Conservation (phyloP, 2,113 vertebrate genomes). For the Nansenia antarctica region DNA sequence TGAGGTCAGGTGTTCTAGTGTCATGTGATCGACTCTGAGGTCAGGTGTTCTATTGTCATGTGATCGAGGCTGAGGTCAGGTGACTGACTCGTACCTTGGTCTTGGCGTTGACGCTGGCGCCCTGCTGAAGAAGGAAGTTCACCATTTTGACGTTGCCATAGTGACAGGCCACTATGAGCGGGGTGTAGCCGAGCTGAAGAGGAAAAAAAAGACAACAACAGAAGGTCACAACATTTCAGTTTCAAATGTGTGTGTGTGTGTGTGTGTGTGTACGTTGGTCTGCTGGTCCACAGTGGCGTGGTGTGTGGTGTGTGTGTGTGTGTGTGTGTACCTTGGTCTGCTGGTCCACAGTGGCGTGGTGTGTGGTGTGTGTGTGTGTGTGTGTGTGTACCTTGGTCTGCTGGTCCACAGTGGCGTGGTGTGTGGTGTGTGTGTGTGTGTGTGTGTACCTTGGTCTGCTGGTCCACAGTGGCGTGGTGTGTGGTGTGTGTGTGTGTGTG, state of each 20-base stretch:
- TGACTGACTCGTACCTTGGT: slow-evolving; percentile 85
- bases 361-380: background rate
- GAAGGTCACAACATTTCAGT: too few relatives aligned
- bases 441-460: too few relatives aligned
- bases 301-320: too few relatives aligned
- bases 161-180: slow-evolving; percentile 96
- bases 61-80: too few relatives aligned
- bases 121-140: slow-evolving; percentile 93
- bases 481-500: background rate
- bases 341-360: too few relatives aligned
- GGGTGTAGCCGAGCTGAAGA: slow-evolving; percentile 90
- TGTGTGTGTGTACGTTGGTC: background rate
- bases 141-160: slow-evolving; percentile 98
- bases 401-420: too few relatives aligned
- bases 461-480: background rate
- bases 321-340: too few relatives aligned
- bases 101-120: slow-evolving; percentile 89
- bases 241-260: background rate
- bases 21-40: too few relatives aligned
- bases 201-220: slow-evolving; percentile 12
- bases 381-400: too few relatives aligned
- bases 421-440: slow-evolving; percentile 1
- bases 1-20: too few relatives aligned
- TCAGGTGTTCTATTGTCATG: too few relatives aligned
- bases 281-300: too few relatives aligned